These are phyloP conservation scores for Syngnathus scovelli DNA, from an alignment of 2,113 vertebrate genomes.

Conservation along the genomic window DNA sequence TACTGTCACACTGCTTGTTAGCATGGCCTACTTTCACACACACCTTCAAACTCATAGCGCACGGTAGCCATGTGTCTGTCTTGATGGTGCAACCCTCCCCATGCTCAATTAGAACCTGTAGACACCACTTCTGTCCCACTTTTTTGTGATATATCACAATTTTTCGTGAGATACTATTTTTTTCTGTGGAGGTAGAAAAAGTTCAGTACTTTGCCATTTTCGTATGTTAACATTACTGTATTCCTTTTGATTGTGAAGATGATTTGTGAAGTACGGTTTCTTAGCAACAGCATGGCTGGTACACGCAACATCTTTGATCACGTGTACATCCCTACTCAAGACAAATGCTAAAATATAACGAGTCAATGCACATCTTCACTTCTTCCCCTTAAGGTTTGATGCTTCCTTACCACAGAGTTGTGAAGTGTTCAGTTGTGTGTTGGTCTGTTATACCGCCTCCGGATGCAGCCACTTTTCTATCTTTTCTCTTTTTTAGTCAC, in stretches of 20 bases:
- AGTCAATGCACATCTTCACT: neutral
- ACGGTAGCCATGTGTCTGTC: slow-evolving; percentile 39
- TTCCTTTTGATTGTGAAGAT: slow-evolving; percentile 49
- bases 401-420: neutral
- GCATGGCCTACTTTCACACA: slow-evolving; percentile 61
- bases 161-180: neutral
- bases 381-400: neutral
- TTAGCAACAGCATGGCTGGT: slow-evolving; percentile 62
- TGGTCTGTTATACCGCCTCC: slow-evolving; percentile 6
- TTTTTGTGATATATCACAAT: neutral
- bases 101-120: slow-evolving; percentile 55
- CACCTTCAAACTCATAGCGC: slow-evolving; percentile 39
- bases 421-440: neutral
- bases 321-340: slow-evolving; percentile 15
- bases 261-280: slow-evolving; percentile 59
- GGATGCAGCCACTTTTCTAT: neutral
- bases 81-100: slow-evolving; percentile 38
- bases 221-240: slow-evolving; percentile 22
- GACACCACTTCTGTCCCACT: slow-evolving; percentile 14
- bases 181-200: neutral
- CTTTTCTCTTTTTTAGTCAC: slow-evolving; percentile 9
- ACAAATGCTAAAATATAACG: slow-evolving; percentile 11
- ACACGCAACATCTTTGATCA: slow-evolving; percentile 30
- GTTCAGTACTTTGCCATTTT: slow-evolving; percentile 22
- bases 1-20: slow-evolving; percentile 60